A percentile compares a stretch with the other conserved stretches of the same genome.
These are phyloP conservation scores for Thamnophis sirtalis DNA, from an alignment of 2,113 vertebrate genomes.

Conservation along the genomic window DNA sequence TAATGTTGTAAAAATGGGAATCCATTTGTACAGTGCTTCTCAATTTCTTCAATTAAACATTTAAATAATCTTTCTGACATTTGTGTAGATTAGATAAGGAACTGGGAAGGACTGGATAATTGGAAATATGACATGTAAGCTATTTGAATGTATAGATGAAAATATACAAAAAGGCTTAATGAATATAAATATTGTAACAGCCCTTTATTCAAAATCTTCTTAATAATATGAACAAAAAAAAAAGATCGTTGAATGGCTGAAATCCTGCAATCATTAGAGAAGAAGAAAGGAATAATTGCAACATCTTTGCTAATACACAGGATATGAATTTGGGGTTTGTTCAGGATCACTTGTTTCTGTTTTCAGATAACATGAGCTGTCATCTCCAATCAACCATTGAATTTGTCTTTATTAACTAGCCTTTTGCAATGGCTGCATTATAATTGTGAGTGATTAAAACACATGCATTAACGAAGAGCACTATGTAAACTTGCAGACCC, in stretches of 20 bases:
- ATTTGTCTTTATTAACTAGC: background rate
- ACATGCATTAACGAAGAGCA: background rate
- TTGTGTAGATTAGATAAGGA: background rate
- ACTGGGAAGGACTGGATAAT: background rate
- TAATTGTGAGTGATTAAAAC: conserved; percentile 33
- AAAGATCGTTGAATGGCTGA: background rate
- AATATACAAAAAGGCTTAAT: background rate
- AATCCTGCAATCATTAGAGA: conserved; percentile 20
- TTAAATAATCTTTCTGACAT: background rate
- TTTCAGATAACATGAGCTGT: background rate
- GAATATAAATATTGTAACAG: background rate
- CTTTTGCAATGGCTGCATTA: conserved; percentile 14
- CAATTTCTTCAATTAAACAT: background rate
- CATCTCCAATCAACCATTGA: conserved; percentile 16
- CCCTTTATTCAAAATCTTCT: background rate
- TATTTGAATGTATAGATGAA: background rate
- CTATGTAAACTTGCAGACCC: conserved; percentile 39
- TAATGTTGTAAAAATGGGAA: background rate
- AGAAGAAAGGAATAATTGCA: background rate
- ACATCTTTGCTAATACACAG: background rate
- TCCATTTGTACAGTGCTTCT: background rate
- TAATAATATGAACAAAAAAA: conserved; percentile 16
- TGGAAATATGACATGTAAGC: background rate
- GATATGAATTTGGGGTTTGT: background rate
- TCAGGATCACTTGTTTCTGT: background rate